Percentiles rank a stretch among this genome's conserved stretches.
Conservation (phyloP, 64 coral and sea anemone genomes). For the Anthopleura sola region DNA sequence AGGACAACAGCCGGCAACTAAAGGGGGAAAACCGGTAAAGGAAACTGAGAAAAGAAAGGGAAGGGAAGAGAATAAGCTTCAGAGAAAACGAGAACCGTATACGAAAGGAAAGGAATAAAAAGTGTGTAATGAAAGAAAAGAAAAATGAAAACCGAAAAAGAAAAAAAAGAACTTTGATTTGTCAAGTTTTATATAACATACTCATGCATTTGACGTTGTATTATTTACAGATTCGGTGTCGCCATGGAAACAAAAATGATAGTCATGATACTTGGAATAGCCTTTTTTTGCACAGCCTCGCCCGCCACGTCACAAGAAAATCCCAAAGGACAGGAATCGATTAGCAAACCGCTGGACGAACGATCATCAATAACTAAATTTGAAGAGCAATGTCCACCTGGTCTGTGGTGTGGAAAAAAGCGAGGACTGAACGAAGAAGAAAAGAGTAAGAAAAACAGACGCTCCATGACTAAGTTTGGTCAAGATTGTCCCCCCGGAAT, state of each 20-base stretch:
- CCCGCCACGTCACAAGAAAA: not conserved
- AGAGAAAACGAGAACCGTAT: too few relatives aligned
- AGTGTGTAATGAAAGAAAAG: too few relatives aligned
- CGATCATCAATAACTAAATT: not conserved
- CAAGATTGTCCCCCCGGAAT: conserved; percentile 26
- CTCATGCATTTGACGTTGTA: not conserved
- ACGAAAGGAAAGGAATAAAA: too few relatives aligned
- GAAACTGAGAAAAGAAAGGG: too few relatives aligned
- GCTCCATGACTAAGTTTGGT: not conserved
- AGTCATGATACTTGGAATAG: not conserved
- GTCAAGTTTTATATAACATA: too few relatives aligned
- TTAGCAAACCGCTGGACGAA: not conserved
- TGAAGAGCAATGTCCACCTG: not conserved
- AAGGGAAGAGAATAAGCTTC: too few relatives aligned
- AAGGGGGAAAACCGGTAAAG: too few relatives aligned
- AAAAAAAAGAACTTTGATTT: too few relatives aligned
- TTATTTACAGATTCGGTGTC: not conserved
- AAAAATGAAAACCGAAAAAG: too few relatives aligned
- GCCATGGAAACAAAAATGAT: not conserved
- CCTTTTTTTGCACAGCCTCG: not conserved
- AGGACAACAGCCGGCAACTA: too few relatives aligned
- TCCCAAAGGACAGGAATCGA: not conserved
- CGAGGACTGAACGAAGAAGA: not conserved
- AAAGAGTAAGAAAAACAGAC: not conserved
- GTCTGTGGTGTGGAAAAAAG: conserved; percentile 47